These are phyloP conservation scores for Limnothrissa miodon DNA, from an alignment of 2,113 vertebrate species.

Conservation along the genomic window DNA sequence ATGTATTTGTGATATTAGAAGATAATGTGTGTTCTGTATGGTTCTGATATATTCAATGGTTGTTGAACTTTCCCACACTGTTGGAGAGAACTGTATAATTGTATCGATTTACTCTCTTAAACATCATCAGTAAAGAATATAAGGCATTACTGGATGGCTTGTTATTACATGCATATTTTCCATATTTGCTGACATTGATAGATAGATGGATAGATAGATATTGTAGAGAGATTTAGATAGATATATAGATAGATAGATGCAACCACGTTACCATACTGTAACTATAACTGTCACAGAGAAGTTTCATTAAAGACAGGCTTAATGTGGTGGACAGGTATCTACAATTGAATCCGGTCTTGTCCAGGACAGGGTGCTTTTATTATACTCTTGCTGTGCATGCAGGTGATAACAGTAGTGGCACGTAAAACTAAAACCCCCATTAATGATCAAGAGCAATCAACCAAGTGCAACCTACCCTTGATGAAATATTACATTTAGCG, in stretches of 20 bases:
- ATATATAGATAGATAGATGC: no score
- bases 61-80: no score
- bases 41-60: no score
- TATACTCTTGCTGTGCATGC: background rate
- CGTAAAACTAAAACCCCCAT: background rate
- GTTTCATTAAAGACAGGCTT: background rate
- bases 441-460: background rate
- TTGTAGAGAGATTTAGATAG: no score
- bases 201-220: no score
- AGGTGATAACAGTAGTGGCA: conserved; percentile 7
- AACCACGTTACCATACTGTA: no score
- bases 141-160: background rate
- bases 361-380: background rate
- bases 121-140: background rate
- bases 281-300: background rate
- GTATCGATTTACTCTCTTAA: no score
- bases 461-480: background rate
- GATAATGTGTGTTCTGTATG: background rate
- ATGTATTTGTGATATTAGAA: background rate
- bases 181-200: background rate
- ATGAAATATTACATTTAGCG: background rate
- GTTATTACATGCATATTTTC: background rate
- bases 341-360: background rate
- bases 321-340: background rate
- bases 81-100: no score